Evolutionary conservation across 2,888 invertebrate species (phyloP).

Genomic region (Tiphia femorata): DNA sequence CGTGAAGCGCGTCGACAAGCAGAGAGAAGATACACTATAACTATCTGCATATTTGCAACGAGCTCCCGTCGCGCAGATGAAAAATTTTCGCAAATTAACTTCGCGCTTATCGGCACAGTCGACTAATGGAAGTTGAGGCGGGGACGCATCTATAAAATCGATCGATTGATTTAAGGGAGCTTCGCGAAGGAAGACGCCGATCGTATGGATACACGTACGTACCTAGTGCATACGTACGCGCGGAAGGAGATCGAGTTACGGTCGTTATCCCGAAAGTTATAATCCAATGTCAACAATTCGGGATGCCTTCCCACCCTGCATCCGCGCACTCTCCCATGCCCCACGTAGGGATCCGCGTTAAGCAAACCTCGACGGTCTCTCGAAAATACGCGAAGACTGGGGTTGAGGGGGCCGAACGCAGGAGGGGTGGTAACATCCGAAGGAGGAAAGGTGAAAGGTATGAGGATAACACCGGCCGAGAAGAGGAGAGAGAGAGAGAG

Average conservation of each 20-base stretch:
- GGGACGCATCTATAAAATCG: no score
- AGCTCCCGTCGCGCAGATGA: no score
- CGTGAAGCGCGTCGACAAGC: no score
- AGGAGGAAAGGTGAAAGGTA: no score
- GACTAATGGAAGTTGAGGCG: no score
- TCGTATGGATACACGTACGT: not conserved
- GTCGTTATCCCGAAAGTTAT: conserved; percentile 44
- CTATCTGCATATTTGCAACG: no score
- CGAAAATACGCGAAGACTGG: conserved; percentile 13
- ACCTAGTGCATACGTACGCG: not conserved
- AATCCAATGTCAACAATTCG: conserved; percentile 55
- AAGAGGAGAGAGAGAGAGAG: conserved; percentile 6
- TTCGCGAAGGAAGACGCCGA: no score
- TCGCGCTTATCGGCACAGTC: no score
- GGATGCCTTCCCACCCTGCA: conserved; percentile 20
- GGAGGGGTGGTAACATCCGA: not conserved
- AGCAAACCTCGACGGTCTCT: conserved; percentile 19
- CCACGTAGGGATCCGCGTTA: conserved; percentile 17
- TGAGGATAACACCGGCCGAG: conserved; percentile 19
- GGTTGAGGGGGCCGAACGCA: not conserved
- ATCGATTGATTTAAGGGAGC: no score
- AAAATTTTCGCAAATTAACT: no score
- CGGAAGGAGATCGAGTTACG: conserved; percentile 40
- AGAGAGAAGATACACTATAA: no score
- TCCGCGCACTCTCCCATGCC: conserved; percentile 7